phyloP scores from a whole-genome alignment of 2,113 vertebrate genomes.

The Scopus umbretta region DNA sequence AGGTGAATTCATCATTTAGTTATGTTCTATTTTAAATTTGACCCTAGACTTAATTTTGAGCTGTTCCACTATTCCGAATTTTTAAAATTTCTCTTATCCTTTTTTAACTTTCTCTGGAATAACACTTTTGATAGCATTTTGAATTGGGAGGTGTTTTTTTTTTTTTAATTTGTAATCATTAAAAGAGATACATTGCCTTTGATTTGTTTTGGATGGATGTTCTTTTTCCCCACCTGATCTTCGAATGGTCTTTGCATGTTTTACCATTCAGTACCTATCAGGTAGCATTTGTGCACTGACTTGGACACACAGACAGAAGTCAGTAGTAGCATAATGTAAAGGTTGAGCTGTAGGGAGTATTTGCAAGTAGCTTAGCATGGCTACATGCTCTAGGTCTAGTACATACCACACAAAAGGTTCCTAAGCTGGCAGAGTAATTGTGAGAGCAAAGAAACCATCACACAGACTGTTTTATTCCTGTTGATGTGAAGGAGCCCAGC shows the following conservation, averaged over 20 bases:
- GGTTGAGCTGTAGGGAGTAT: background rate
- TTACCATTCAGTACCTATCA: background rate
- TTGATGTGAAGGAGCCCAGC: background rate
- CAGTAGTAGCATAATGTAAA: background rate
- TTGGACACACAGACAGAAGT: background rate
- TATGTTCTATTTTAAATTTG: background rate
- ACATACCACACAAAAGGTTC: background rate
- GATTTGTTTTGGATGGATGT: background rate
- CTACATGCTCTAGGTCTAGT: background rate
- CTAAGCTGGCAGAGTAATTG: background rate
- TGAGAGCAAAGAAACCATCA: background rate
- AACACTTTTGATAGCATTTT: background rate
- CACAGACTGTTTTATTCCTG: background rate
- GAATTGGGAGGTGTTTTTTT: background rate
- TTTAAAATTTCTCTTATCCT: background rate
- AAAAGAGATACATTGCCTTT: background rate
- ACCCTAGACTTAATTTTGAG: background rate
- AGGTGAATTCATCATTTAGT: background rate
- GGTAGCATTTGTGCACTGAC: background rate
- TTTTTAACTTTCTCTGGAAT: background rate
- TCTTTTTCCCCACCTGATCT: background rate
- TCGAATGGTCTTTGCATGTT: background rate
- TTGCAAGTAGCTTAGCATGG: background rate
- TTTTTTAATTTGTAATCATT: background rate
- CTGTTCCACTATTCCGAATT: background rate